Evolutionary conservation across 2,113 vertebrate genomes (phyloP).

Genomic region (Notothenia coriiceps): DNA sequence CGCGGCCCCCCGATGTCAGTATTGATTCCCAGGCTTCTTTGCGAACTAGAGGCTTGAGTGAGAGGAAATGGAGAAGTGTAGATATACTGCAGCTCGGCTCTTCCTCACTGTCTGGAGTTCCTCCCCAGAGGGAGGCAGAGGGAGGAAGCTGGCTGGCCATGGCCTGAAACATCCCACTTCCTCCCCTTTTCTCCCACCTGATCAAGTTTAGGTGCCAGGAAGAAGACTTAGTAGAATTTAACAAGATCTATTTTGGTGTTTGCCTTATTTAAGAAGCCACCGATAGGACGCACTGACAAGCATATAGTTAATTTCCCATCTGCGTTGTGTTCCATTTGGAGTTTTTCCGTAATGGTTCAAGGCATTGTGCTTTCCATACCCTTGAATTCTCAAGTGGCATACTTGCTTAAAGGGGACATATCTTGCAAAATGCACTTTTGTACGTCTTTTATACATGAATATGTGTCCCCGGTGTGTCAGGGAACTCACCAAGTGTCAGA

Average conservation of each 20-base stretch:
- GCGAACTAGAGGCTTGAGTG: conserved; percentile 76
- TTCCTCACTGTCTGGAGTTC: conserved; percentile 70
- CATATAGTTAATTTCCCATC: conserved; percentile 16
- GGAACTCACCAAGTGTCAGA: too few species aligned
- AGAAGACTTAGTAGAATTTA: conserved; percentile 27
- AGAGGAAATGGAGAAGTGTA: conserved; percentile 80
- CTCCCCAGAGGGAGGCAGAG: conserved; percentile 64
- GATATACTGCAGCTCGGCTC: conserved; percentile 71
- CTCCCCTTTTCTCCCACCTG: conserved; percentile 44
- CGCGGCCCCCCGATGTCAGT: conserved; percentile 65
- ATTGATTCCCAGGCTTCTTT: conserved; percentile 74
- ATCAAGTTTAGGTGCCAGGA: conserved; percentile 47
- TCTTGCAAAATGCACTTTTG: too few species aligned
- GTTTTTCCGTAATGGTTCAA: conserved; percentile 5
- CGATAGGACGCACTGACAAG: background rate
- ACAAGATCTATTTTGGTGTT: conserved; percentile 34
- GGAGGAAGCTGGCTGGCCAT: conserved; percentile 61
- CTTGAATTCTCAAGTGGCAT: conserved; percentile 22
- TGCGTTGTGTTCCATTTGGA: conserved; percentile 28
- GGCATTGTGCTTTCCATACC: background rate
- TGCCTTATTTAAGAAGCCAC: conserved; percentile 16
- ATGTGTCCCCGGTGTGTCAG: too few species aligned
- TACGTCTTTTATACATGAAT: too few species aligned
- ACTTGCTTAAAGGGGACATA: conserved; percentile 4
- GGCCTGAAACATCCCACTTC: conserved; percentile 62